Evolutionary conservation across 2,888 invertebrate genomes (phyloP).

Genomic region (Sisyra nigra): DNA sequence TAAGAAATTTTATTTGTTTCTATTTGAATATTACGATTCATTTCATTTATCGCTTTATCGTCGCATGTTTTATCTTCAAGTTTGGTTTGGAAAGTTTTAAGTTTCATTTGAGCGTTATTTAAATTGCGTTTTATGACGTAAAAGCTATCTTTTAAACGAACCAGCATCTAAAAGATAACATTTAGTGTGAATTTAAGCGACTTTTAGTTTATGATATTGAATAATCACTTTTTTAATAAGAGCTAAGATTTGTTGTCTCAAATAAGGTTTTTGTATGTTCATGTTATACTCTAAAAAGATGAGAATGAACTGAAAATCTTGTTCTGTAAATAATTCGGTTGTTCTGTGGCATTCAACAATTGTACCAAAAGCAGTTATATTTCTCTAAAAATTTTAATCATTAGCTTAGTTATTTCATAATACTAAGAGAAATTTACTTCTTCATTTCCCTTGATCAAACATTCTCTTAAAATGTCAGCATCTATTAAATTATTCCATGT

Average conservation of each 20-base stretch:
- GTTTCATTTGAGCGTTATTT: slow-evolving; percentile 12
- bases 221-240: slow-evolving; percentile 50
- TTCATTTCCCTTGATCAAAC: slow-evolving; percentile 39
- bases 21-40: slow-evolving; percentile 8
- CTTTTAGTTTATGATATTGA: background rate
- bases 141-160: slow-evolving; percentile 33
- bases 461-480: slow-evolving; percentile 32
- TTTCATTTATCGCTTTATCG: slow-evolving; percentile 7
- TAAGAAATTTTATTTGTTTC: slow-evolving; percentile 18
- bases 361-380: slow-evolving; percentile 49
- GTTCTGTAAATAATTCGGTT: slow-evolving; percentile 42
- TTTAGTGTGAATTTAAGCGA: background rate
- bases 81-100: slow-evolving; percentile 13
- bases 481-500: slow-evolving; percentile 38
- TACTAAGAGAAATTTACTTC: slow-evolving; percentile 31
- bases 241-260: slow-evolving; percentile 50
- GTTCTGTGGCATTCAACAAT: slow-evolving; percentile 58
- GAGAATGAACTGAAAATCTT: slow-evolving; percentile 46
- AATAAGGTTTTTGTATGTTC: slow-evolving; percentile 47
- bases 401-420: background rate
- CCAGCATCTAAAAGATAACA: slow-evolving; percentile 7
- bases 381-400: slow-evolving; percentile 31
- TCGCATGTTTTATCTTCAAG: slow-evolving; percentile 11
- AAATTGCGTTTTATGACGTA: slow-evolving; percentile 17
- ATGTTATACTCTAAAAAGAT: slow-evolving; percentile 51